Percentiles rank a stretch among this genome's conserved stretches.
These are phyloP conservation scores for Oxygymnocypris stewartii DNA, from an alignment of 2,113 vertebrate genomes.

Conservation along the genomic window DNA sequence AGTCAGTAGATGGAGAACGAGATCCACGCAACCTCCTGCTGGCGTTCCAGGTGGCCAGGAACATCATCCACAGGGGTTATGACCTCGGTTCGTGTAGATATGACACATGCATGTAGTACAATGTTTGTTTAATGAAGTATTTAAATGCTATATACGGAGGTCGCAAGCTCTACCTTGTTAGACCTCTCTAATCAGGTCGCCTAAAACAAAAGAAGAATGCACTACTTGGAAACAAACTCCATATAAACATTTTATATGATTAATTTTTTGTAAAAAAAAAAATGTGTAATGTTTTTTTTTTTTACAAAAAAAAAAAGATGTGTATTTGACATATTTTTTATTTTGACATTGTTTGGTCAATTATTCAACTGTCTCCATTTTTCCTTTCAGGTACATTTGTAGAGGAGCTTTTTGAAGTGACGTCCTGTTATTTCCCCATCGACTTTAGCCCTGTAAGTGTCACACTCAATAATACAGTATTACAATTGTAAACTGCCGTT, in stretches of 20 bases:
- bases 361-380: not conserved
- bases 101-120: not conserved
- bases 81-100: constrained; percentile 77
- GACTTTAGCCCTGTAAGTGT: constrained; percentile 84
- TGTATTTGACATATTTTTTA: not conserved
- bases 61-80: constrained; percentile 84
- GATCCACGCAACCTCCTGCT: constrained; percentile 94
- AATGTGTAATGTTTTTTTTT: no score
- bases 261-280: no score
- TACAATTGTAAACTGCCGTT: no score
- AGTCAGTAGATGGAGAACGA: constrained; percentile 95
- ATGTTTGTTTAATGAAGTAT: not conserved
- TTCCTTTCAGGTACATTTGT: constrained; percentile 81
- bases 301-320: not conserved
- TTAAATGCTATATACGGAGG: not conserved
- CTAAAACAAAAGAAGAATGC: no score
- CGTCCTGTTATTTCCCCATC: constrained; percentile 96
- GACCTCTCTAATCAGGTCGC: no score
- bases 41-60: constrained; percentile 87
- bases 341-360: no score
- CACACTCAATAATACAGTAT: not conserved
- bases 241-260: no score
- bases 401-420: constrained; percentile 98
- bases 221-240: no score
- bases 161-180: no score